Evolutionary conservation across 1,140 invertebrate genomes (phyloP), one percentile per base, ranked within the genome.

Genomic region (Drosophila parvula): DNA sequence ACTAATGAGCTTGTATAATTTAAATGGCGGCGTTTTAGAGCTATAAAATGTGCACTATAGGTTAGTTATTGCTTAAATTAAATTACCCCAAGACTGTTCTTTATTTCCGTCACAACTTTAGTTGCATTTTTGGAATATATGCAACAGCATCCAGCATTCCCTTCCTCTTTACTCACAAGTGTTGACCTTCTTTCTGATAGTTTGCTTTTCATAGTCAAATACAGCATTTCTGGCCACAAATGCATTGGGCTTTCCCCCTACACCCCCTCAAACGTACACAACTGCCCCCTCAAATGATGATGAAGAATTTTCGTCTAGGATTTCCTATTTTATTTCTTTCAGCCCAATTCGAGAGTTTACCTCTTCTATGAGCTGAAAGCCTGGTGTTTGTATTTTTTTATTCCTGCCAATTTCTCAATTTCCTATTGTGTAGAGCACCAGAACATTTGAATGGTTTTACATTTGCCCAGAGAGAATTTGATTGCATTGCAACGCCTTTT

Each of bases 301-400:
- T 55, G 51, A 38, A 55, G 51, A n/a, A 55, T 55, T 22, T 55
- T 38, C 5, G 18, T 38, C 51, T 36, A n/a, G 18, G 18, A 38
- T 40, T 55, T 38, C 22, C 51, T 7, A 38, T 55, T 38, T 55
- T 55, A 38, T 55, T 36, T 55, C 51, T n/a, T 38, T 55, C 34
- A 38, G 51, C 18, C 34, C 18, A 38, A 38, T 4, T 38, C 34
- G 18, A 27, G 8, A 22, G 32, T 22, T 36, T 3, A 12, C 51
- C 1, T 10, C 34, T 27, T 22, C 8, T n/a, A 5, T n/a, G 11
- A 55, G 18, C 34, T 55, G 51, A 38, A 18, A 38, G 34, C 51
- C 51, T 55, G 51, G 51, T 55, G 34, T 4, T 27, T n/a, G 34
- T n/a, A 38, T 38, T 55, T 53, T 40, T 55, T 55, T 38, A 55